These are phyloP conservation scores for Dorcus hopei DNA, from an alignment of 2,888 invertebrate species.

Conservation along the genomic window DNA sequence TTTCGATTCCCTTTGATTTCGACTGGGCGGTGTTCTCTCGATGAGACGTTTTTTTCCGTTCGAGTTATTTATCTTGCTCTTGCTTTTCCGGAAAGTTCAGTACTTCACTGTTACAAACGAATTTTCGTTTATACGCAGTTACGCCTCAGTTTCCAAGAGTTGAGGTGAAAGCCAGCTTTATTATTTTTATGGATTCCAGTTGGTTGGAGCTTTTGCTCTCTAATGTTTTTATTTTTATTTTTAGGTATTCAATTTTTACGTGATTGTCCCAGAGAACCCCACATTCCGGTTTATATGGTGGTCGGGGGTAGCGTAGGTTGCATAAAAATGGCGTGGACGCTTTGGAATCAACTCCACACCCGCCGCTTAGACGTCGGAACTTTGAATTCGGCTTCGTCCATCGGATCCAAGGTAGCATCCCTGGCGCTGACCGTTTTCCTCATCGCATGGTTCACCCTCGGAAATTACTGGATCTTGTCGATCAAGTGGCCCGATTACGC, in stretches of 20 bases:
- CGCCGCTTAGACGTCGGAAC: constrained; percentile 48
- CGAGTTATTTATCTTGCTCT: too few relatives aligned
- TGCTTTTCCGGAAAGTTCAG: too few relatives aligned
- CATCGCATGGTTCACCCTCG: constrained; percentile 71
- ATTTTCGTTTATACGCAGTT: too few relatives aligned
- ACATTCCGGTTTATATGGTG: constrained; percentile 78
- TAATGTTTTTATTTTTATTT: constrained; percentile 1
- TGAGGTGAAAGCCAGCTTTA: too few relatives aligned
- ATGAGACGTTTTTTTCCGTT: too few relatives aligned
- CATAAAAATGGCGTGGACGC: constrained; percentile 65
- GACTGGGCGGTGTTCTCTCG: too few relatives aligned
- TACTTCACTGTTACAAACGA: too few relatives aligned
- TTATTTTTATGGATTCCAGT: too few relatives aligned
- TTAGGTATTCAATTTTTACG: constrained; percentile 77
- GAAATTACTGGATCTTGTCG: constrained; percentile 62
- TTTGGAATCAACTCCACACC: constrained; percentile 64
- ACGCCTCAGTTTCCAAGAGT: too few relatives aligned
- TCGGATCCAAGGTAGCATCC: constrained; percentile 62
- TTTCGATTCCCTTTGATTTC: too few relatives aligned
- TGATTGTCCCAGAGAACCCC: constrained; percentile 74
- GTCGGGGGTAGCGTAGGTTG: constrained; percentile 78
- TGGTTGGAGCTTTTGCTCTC: too few relatives aligned
- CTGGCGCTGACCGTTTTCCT: constrained; percentile 66
- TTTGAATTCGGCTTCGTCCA: constrained; percentile 52
- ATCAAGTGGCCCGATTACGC: constrained; percentile 76